A percentile compares a stretch with the other conserved stretches of the same genome.
Conservation (phyloP, 2,888 invertebrate species). For the Galeruca laticollis region DNA sequence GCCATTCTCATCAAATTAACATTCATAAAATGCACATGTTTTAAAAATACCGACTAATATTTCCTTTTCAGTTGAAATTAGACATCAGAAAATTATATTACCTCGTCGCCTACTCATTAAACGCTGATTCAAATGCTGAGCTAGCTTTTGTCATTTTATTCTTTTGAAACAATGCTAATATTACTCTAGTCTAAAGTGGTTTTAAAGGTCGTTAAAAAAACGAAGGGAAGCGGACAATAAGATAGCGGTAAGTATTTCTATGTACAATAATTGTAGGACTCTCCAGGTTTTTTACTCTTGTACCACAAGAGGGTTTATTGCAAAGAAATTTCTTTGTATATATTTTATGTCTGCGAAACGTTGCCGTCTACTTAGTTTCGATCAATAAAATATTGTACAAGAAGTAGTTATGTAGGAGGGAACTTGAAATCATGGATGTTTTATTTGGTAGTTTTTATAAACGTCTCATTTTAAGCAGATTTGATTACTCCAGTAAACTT, state of each 20-base stretch:
- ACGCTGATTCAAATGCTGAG: slow-evolving; percentile 1
- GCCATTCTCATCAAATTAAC: neutral
- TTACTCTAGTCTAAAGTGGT: slow-evolving; percentile 2
- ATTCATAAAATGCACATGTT: neutral
- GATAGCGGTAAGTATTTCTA: slow-evolving; percentile 10
- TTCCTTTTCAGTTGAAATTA: neutral
- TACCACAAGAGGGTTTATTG: slow-evolving; percentile 3
- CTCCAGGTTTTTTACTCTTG: neutral
- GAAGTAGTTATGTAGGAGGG: slow-evolving; percentile 2
- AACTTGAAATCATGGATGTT: neutral
- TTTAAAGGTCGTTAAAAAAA: slow-evolving; percentile 13
- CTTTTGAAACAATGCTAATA: slow-evolving; percentile 14
- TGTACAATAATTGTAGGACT: slow-evolving; percentile 11
- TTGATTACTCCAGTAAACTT: neutral
- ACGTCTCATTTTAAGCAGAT: neutral
- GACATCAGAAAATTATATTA: slow-evolving; percentile 7
- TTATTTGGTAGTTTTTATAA: neutral
- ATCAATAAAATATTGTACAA: slow-evolving; percentile 3
- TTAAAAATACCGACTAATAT: neutral
- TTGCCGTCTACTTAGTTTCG: neutral
- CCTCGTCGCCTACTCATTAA: slow-evolving; percentile 15
- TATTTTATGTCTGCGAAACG: slow-evolving; percentile 3
- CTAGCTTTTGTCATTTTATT: neutral
- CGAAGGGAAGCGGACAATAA: slow-evolving; percentile 13
- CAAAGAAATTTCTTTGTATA: slow-evolving; percentile 4